Conservation (phyloP, 2,113 vertebrate genomes). For the Elanoides forficatus region DNA sequence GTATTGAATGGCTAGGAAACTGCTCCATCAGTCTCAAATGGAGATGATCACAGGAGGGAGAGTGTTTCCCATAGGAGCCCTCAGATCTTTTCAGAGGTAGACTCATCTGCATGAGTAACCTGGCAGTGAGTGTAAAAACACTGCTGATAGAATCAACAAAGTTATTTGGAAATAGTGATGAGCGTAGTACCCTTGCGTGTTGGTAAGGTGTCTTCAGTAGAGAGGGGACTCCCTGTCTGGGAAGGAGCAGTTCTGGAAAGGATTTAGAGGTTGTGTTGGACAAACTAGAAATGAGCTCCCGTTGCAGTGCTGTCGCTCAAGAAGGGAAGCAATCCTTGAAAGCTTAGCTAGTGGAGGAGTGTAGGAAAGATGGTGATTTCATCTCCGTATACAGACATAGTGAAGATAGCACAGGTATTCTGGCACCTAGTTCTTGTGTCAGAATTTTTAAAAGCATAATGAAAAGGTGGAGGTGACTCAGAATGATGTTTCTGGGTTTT, state of each 20-base stretch:
- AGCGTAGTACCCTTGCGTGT: fast-evolving
- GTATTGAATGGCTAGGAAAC: not conserved
- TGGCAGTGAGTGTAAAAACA: not conserved
- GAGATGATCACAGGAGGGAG: fast-evolving
- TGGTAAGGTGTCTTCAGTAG: not conserved
- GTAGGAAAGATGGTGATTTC: not conserved
- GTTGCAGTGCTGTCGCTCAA: not conserved
- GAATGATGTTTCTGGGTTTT: not conserved
- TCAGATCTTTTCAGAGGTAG: not conserved
- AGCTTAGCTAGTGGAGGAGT: not conserved
- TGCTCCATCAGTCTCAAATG: fast-evolving
- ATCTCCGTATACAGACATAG: fast-evolving
- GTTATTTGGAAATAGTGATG: fast-evolving
- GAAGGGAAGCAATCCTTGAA: not conserved
- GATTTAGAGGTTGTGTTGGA: not conserved
- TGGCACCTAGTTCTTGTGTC: not conserved
- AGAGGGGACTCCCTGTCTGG: not conserved
- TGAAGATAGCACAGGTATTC: not conserved
- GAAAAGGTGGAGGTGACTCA: not conserved
- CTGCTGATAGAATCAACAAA: not conserved
- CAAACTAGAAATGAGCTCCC: not conserved
- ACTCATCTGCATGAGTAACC: not conserved
- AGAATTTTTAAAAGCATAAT: not conserved
- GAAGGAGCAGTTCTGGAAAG: not conserved
- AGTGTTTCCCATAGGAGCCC: fast-evolving